These are phyloP conservation scores for Triplophysa tibetana DNA, from an alignment of 2,113 vertebrate genomes.

Conservation along the genomic window DNA sequence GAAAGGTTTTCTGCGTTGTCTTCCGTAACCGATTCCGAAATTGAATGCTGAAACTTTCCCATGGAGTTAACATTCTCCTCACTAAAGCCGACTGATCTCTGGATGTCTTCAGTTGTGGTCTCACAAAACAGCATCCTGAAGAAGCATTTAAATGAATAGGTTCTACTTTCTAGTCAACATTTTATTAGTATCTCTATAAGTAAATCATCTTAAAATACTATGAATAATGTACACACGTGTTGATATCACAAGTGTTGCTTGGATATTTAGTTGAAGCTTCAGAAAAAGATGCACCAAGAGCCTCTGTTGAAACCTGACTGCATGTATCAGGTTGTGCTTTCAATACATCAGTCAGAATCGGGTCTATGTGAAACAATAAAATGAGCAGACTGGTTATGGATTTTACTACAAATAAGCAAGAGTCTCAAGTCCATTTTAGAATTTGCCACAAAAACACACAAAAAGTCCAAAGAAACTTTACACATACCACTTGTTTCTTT, in stretches of 20 bases:
- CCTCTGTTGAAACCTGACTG: neutral
- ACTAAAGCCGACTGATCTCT: neutral
- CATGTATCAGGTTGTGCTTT: neutral
- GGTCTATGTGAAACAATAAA: neutral
- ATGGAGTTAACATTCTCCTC: neutral
- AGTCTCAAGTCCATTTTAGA: neutral
- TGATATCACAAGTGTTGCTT: neutral
- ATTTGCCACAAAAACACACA: neutral
- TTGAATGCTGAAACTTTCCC: neutral
- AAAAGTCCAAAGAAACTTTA: neutral
- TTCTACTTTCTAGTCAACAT: too few relatives aligned
- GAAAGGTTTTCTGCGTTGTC: neutral
- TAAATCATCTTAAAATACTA: neutral
- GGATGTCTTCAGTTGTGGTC: neutral
- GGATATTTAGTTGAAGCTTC: neutral
- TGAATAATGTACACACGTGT: constrained; percentile 4
- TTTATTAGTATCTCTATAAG: too few relatives aligned
- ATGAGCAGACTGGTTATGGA: neutral
- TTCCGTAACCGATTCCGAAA: neutral
- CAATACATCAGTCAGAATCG: constrained; percentile 14
- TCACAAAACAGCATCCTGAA: constrained; percentile 14
- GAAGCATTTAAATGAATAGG: neutral
- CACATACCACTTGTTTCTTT: neutral
- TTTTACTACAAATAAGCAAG: too few relatives aligned
- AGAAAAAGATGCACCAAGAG: neutral